These are phyloP conservation scores for Cathartes aura DNA, from an alignment of 2,113 vertebrate species.

Conservation along the genomic window DNA sequence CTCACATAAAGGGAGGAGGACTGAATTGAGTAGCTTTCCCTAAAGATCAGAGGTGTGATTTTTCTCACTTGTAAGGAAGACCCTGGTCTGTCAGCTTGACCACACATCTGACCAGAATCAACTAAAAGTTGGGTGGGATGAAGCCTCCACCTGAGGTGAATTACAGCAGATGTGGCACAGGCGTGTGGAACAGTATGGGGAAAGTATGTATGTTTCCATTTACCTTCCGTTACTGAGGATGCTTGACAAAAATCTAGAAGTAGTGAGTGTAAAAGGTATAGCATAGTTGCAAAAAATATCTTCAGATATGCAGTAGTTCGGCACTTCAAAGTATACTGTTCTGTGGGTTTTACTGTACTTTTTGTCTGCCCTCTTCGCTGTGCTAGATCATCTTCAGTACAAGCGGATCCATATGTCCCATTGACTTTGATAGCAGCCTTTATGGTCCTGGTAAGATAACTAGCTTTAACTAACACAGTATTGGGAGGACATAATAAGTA, in stretches of 20 bases:
- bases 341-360: background rate
- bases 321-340: background rate
- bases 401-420: background rate
- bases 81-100: background rate
- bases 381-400: background rate
- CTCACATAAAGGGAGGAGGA: background rate
- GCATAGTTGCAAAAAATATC: background rate
- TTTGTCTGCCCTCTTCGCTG: background rate
- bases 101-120: background rate
- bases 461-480: background rate
- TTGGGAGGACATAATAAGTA: background rate
- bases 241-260: background rate
- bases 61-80: background rate
- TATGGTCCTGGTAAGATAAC: background rate
- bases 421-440: background rate
- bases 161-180: background rate
- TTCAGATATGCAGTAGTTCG: background rate
- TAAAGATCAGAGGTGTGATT: background rate
- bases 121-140: background rate
- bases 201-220: background rate
- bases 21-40: background rate
- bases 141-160: background rate
- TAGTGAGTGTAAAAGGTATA: background rate
- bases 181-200: background rate
- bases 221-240: background rate